Evolutionary conservation across 2,888 invertebrate genomes (phyloP).

Genomic region (Luperina nickerlii): DNA sequence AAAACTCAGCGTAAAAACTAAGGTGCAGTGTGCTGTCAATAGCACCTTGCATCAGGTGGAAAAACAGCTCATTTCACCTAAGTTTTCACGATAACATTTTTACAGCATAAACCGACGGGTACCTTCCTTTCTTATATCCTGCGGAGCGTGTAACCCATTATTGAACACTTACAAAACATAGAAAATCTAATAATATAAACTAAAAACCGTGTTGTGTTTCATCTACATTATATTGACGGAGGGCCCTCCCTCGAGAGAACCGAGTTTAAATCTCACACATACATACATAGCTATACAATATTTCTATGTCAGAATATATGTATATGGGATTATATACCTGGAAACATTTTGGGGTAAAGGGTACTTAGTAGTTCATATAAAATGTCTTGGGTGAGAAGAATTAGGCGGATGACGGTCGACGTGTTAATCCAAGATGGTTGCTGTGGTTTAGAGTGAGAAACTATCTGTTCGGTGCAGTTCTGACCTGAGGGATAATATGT

Average conservation of each 20-base stretch:
- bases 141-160: background rate
- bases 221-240: constrained; percentile 70
- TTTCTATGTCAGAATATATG: constrained; percentile 67
- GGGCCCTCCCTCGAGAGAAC: constrained; percentile 71
- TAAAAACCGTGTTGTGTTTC: constrained; percentile 64
- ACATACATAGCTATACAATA: constrained; percentile 59
- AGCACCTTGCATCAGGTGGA: background rate
- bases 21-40: no score
- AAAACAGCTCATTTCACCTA: background rate
- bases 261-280: constrained; percentile 66
- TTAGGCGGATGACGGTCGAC: constrained; percentile 48
- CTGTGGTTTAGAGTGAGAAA: constrained; percentile 21
- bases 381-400: constrained; percentile 51
- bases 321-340: constrained; percentile 65
- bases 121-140: background rate
- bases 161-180: background rate
- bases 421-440: constrained; percentile 37
- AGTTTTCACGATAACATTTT: background rate
- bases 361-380: constrained; percentile 58
- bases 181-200: constrained; percentile 62
- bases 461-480: constrained; percentile 41
- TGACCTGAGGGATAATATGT: background rate
- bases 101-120: background rate
- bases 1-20: background rate
- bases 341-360: constrained; percentile 51